Percentiles rank a stretch among this genome's conserved stretches.
These are phyloP conservation scores for Drosophila kohkoa DNA, from an alignment of 1,140 invertebrate genomes.

Conservation along the genomic window DNA sequence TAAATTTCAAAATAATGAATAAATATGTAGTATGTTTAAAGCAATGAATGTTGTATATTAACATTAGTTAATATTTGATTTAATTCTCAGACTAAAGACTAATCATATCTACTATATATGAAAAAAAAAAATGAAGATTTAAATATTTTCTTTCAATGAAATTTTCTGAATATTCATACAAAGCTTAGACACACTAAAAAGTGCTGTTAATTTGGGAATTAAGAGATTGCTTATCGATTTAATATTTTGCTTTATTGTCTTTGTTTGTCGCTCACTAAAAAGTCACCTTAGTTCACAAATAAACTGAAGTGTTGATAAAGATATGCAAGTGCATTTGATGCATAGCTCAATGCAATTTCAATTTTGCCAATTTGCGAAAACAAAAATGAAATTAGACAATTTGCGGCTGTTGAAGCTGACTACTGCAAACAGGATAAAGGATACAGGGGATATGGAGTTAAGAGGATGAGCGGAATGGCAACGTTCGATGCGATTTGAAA, in stretches of 20 bases:
- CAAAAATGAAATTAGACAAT: constrained; percentile 47
- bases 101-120: too few species aligned
- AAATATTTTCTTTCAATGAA: too few species aligned
- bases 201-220: too few species aligned
- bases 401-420: constrained; percentile 27
- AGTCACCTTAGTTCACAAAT: neutral
- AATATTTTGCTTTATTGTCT: neutral
- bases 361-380: constrained; percentile 34
- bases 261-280: neutral
- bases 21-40: too few species aligned
- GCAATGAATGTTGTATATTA: too few species aligned
- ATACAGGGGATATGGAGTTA: neutral
- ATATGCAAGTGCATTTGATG: neutral
- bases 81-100: too few species aligned
- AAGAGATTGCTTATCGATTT: too few species aligned
- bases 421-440: neutral
- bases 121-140: too few species aligned
- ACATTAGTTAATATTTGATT: too few species aligned
- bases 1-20: too few species aligned
- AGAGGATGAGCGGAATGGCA: constrained; percentile 1
- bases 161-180: too few species aligned
- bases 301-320: neutral
- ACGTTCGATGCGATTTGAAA: constrained; percentile 24
- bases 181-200: too few species aligned
- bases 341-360: constrained; percentile 37